A percentile compares a stretch with the other conserved stretches of the same genome.
phyloP scores from a whole-genome alignment of 2,888 invertebrate genomes.

The Sarcophaga variegata region DNA sequence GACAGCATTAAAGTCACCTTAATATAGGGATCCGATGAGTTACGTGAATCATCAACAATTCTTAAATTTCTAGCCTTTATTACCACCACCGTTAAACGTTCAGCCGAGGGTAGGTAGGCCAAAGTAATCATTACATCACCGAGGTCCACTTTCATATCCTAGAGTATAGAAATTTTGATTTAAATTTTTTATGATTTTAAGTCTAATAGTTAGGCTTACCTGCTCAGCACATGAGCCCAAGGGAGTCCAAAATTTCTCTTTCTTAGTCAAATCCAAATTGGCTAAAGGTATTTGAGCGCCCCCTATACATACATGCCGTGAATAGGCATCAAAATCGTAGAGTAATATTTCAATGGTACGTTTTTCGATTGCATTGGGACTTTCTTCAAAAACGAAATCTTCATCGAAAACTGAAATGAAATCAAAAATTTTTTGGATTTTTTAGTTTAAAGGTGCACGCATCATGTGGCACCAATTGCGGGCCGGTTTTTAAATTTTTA shows the following conservation, averaged over 20 bases:
- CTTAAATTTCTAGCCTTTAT: slow-evolving; percentile 95
- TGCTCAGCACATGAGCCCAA: slow-evolving; percentile 83
- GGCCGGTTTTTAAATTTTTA: too few relatives aligned
- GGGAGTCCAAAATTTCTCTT: slow-evolving; percentile 84
- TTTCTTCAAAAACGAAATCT: slow-evolving; percentile 86
- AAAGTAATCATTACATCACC: slow-evolving; percentile 96
- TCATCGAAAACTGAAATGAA: slow-evolving; percentile 85
- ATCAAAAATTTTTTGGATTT: neutral
- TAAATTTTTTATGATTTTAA: neutral
- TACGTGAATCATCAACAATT: slow-evolving; percentile 95
- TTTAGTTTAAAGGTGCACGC: too few relatives aligned
- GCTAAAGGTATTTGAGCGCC: slow-evolving; percentile 84
- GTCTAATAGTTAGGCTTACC: slow-evolving; percentile 62
- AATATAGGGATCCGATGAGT: slow-evolving; percentile 97
- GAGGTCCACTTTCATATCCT: slow-evolving; percentile 87
- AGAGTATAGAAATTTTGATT: slow-evolving; percentile 12
- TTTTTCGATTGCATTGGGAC: slow-evolving; percentile 82
- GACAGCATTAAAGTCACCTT: slow-evolving; percentile 94
- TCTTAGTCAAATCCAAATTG: slow-evolving; percentile 84
- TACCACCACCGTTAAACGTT: slow-evolving; percentile 93
- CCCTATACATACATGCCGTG: slow-evolving; percentile 86
- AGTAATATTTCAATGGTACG: slow-evolving; percentile 85
- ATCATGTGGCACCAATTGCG: too few relatives aligned
- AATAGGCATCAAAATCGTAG: slow-evolving; percentile 86
- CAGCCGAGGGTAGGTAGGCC: slow-evolving; percentile 95